phyloP scores from a whole-genome alignment of 2,797 vertebrate species.

The Schizopygopsis pylzovi region DNA sequence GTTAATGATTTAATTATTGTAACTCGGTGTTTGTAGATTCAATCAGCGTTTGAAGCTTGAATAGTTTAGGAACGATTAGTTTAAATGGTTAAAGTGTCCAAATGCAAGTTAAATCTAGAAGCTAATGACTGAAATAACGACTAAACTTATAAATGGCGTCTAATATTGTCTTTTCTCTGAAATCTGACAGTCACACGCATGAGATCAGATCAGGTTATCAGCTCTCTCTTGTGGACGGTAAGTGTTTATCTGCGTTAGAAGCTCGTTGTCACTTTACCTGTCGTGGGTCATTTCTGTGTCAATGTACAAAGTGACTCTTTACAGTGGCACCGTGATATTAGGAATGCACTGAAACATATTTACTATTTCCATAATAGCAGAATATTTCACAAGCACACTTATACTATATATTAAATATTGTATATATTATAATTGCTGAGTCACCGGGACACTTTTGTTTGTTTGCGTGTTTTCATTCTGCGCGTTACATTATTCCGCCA shows the following conservation, averaged over 20 bases:
- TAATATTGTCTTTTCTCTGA: not conserved
- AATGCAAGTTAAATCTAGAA: not conserved
- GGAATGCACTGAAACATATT: not conserved
- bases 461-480: not conserved
- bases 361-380: not conserved
- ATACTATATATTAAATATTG: not conserved
- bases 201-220: not conserved
- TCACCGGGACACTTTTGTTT: too few relatives aligned
- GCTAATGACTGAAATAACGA: not conserved
- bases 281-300: not conserved
- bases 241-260: not conserved
- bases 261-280: not conserved
- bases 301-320: not conserved
- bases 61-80: not conserved
- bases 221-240: not conserved
- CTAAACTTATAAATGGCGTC: not conserved
- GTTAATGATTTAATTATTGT: not conserved
- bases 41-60: not conserved
- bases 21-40: not conserved
- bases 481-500: not conserved
- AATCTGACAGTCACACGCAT: not conserved
- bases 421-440: too few relatives aligned
- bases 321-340: not conserved
- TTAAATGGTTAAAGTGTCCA: not conserved
- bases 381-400: not conserved